These are phyloP conservation scores for Pygoscelis antarcticus DNA, from an alignment of 2,113 vertebrate genomes.

Conservation along the genomic window DNA sequence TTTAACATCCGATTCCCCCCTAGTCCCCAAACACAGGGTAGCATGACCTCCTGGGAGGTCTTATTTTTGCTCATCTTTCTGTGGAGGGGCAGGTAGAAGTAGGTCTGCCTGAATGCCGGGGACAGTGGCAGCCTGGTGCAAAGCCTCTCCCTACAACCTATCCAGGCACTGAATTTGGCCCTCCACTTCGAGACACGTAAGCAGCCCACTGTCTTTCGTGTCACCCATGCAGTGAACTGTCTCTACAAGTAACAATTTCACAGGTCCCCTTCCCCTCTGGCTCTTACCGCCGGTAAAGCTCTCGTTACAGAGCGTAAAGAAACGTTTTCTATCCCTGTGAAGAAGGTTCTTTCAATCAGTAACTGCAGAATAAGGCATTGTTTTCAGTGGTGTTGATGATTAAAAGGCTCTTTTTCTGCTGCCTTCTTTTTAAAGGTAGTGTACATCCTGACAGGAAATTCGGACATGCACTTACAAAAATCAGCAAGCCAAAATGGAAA, in stretches of 20 bases:
- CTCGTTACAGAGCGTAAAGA: background rate
- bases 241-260: background rate
- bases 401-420: conserved; percentile 30
- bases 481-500: background rate
- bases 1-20: background rate
- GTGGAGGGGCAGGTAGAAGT: background rate
- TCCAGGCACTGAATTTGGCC: background rate
- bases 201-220: background rate
- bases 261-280: background rate
- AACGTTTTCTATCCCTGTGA: background rate
- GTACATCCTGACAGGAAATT: conserved; percentile 24
- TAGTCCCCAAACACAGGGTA: background rate
- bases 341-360: background rate
- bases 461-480: background rate
- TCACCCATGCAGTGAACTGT: background rate
- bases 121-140: rapidly evolving
- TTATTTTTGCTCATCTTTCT: background rate
- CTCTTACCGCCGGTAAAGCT: background rate
- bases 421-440: background rate
- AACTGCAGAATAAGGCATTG: conserved; percentile 1
- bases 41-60: background rate
- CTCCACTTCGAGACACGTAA: background rate
- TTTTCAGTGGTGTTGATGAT: background rate
- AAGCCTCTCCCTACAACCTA: background rate
- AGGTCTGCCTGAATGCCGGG: background rate